Percentiles rank a stretch among this genome's conserved stretches.
These are phyloP conservation scores for Volucella inflata DNA, from an alignment of 2,888 invertebrate species.

Conservation along the genomic window DNA sequence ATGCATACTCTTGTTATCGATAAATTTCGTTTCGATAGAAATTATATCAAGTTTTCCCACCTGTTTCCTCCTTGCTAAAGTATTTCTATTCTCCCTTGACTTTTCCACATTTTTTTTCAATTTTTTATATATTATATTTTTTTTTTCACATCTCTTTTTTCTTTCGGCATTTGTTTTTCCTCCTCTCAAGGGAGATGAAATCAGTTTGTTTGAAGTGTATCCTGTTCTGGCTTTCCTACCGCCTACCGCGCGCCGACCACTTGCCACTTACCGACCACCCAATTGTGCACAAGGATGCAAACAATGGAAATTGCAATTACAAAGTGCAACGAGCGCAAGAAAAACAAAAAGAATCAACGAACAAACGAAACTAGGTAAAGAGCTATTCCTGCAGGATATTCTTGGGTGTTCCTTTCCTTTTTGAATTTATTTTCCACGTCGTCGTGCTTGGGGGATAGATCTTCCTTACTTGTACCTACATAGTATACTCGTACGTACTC, in stretches of 20 bases:
- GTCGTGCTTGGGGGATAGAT: slow-evolving; percentile 14
- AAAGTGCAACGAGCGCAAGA: slow-evolving; percentile 57
- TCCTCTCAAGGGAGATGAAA: slow-evolving; percentile 21
- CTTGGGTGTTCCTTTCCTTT: slow-evolving; percentile 46
- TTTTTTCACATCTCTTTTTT: not conserved
- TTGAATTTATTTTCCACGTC: slow-evolving; percentile 52
- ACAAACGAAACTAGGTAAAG: slow-evolving; percentile 62
- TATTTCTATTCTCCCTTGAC: slow-evolving; percentile 20
- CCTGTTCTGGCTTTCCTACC: not conserved
- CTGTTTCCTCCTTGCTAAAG: slow-evolving; percentile 51
- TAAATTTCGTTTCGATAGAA: no score
- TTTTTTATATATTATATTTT: not conserved
- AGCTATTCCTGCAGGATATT: slow-evolving; percentile 71
- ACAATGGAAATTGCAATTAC: slow-evolving; percentile 69
- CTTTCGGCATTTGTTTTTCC: slow-evolving; percentile 1
- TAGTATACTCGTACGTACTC: slow-evolving; percentile 21
- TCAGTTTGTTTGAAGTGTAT: slow-evolving; percentile 33
- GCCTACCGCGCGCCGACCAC: no score
- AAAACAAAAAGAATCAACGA: slow-evolving; percentile 38
- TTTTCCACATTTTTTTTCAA: not conserved
- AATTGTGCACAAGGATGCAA: slow-evolving; percentile 23
- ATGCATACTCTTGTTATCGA: not conserved
- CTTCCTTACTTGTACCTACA: not conserved
- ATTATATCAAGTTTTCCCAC: slow-evolving; percentile 43
- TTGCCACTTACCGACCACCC: not conserved